These are phyloP conservation scores for Falco peregrinus DNA, from an alignment of 2,797 vertebrate species.

Conservation along the genomic window DNA sequence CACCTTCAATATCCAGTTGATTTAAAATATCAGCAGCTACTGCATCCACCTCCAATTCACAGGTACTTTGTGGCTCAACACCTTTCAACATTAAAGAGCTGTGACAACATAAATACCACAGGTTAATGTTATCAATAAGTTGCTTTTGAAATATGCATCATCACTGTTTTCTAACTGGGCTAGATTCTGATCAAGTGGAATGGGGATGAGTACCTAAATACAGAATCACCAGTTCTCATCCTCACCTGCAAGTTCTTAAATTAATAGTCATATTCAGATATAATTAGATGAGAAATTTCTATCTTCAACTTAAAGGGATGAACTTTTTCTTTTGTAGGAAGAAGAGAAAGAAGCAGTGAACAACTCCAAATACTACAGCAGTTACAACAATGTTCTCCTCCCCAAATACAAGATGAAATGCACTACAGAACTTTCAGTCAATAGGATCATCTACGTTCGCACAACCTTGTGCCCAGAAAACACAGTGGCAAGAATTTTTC, in stretches of 20 bases:
- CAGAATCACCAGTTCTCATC: background rate
- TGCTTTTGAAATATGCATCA: background rate
- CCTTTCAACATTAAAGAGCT: slow-evolving; percentile 91
- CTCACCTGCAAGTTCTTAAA: background rate
- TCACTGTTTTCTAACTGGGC: background rate
- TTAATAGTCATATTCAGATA: background rate
- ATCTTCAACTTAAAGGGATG: background rate
- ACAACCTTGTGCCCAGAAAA: background rate
- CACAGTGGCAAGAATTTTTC: background rate
- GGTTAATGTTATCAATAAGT: slow-evolving; percentile 2
- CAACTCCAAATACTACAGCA: background rate
- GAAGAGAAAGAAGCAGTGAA: background rate
- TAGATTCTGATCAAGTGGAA: background rate
- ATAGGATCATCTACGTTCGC: background rate
- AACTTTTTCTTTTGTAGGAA: background rate
- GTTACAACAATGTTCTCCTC: background rate
- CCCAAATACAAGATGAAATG: background rate
- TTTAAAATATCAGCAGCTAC: slow-evolving; percentile 96
- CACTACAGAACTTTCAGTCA: background rate
- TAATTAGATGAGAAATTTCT: background rate
- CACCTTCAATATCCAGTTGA: slow-evolving; percentile 95
- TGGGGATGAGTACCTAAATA: background rate
- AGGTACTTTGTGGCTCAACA: slow-evolving; percentile 91
- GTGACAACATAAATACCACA: slow-evolving; percentile 54
- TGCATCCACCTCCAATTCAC: slow-evolving; percentile 96